phyloP scores from a whole-genome alignment of 2,888 invertebrate genomes.

The Spisula subtruncata region DNA sequence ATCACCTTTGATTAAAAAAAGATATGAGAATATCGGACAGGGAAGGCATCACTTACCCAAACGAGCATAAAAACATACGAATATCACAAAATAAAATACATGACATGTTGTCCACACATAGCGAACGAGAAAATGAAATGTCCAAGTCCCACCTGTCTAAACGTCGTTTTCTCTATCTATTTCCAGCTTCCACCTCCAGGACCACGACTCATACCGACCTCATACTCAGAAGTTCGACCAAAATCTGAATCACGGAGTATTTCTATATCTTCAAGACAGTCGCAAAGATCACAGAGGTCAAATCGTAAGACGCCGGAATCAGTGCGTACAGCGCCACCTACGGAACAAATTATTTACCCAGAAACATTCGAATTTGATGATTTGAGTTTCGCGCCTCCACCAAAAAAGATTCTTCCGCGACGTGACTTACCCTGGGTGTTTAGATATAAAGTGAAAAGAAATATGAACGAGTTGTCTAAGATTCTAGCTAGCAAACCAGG shows the following conservation, averaged over 20 bases:
- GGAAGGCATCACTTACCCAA: too few species aligned
- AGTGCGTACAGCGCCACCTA: constrained; percentile 69
- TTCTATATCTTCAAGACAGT: constrained; percentile 60
- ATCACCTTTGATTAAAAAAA: too few species aligned
- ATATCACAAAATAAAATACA: too few species aligned
- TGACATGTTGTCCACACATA: too few species aligned
- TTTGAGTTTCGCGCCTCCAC: constrained; percentile 77
- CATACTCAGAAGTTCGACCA: constrained; percentile 73
- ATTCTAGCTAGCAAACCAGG: constrained; percentile 82
- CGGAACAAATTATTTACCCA: constrained; percentile 72
- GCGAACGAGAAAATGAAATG: too few species aligned
- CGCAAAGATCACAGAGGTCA: constrained; percentile 55
- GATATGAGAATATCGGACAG: too few species aligned
- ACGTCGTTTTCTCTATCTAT: too few species aligned
- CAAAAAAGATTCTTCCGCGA: constrained; percentile 77
- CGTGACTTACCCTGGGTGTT: constrained; percentile 83
- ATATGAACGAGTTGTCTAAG: constrained; percentile 82
- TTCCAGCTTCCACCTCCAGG: constrained; percentile 47
- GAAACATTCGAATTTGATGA: constrained; percentile 79
- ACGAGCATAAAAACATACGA: too few species aligned
- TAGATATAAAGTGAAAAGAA: constrained; percentile 84
- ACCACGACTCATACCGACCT: constrained; percentile 69
- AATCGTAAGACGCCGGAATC: constrained; percentile 76
- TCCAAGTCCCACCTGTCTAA: too few species aligned
- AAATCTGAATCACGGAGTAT: constrained; percentile 68